Evolutionary conservation across 2,797 vertebrate species (phyloP), one percentile per base, ranked within the genome.

Genomic region (Phalanger gymnotis): DNA sequence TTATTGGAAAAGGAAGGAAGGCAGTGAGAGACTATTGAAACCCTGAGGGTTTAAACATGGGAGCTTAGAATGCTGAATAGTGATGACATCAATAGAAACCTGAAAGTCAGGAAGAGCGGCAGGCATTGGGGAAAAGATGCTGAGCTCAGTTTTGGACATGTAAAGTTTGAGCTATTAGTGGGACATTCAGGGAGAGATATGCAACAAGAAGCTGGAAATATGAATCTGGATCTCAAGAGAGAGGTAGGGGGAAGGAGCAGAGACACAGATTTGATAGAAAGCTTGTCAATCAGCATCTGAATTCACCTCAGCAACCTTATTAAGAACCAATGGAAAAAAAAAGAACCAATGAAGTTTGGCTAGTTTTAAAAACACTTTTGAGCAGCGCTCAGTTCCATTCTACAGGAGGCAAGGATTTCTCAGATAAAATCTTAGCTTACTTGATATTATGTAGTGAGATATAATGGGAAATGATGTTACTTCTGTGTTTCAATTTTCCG

Each of bases 391-490:
- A 1, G 89, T 92, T 96, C 94, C 94, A 81, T 11, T 87, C 1
- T 81, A 40, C 28, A 53, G 93, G 95, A 96, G 19, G 91, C 94
- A 95, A 95, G 96, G 90, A 95, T 97, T 96, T 95, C 97, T 95
- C 87, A 96, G 94, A 56, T 91, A 93, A 55, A 96, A 97, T 96
- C 93, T 93, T 53, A 90, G 87, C 66, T 95, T 91, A 91, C 91
- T 95, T 91, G 96, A 96, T 98, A 96, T 97, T 96, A 95, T 97
- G 91, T 95, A 91, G 93, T 97, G 96, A 95, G 96, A 96, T 93
- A 90, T 0, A 52, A 94, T 27, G 96, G 34, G 94, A 93, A 53
- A 94, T 94, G 94, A 97, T 96, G 96, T 97, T 96, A 95, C 96
- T 96, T 97, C 61, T 22, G 61, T 87, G 87, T 96, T 97, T 97